Percentiles rank a stretch among this genome's conserved stretches.
Evolutionary conservation across 2,888 invertebrate genomes (phyloP).

Genomic region (Galerucella pusilla): DNA sequence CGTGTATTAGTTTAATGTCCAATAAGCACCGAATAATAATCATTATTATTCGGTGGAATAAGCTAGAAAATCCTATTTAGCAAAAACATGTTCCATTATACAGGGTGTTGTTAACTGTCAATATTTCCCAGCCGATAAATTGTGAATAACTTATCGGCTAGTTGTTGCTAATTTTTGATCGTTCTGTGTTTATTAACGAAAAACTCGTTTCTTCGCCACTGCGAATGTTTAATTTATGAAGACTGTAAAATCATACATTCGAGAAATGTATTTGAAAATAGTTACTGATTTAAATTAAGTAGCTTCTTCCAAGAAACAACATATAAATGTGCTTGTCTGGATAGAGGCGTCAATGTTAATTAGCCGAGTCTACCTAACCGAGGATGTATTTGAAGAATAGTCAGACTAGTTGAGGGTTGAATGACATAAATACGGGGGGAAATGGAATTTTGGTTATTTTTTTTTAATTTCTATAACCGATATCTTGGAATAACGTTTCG

Average conservation of each 20-base stretch:
- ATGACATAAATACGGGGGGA: background rate
- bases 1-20: no score
- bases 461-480: no score
- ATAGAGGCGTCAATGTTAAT: slow-evolving; percentile 6
- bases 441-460: no score
- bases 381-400: background rate
- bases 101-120: background rate
- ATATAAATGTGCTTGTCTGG: slow-evolving; percentile 3
- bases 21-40: no score
- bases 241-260: slow-evolving; percentile 7
- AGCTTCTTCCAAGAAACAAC: slow-evolving; percentile 5
- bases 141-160: background rate
- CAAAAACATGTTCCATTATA: background rate
- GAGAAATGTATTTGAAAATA: slow-evolving; percentile 7
- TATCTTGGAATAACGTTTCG: no score
- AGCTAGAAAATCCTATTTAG: no score
- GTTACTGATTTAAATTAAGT: slow-evolving; percentile 7
- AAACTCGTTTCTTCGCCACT: slow-evolving; percentile 1
- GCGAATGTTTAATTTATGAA: slow-evolving; percentile 7
- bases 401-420: background rate
- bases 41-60: no score
- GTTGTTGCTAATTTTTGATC: no score
- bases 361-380: background rate
- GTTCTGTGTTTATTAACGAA: background rate
- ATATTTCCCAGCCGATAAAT: background rate